phyloP scores from a whole-genome alignment of 2,113 vertebrate species.

The Apistogramma diplotaenia region DNA sequence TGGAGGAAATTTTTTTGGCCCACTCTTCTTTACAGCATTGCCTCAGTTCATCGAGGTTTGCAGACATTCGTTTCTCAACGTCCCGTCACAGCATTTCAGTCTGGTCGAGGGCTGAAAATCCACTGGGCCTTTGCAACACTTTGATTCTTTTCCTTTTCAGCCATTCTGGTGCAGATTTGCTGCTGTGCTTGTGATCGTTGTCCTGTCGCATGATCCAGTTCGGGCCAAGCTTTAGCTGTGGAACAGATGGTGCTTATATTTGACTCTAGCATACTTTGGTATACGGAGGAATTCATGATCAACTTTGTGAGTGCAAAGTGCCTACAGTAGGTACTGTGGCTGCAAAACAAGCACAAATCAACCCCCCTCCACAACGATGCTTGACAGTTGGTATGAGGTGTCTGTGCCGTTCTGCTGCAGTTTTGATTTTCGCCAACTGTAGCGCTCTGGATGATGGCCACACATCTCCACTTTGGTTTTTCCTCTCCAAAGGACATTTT shows the following conservation, averaged over 20 bases:
- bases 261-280: too few species aligned
- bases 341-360: too few species aligned
- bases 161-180: not conserved
- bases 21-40: not conserved
- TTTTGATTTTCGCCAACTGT: not conserved
- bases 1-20: not conserved
- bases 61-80: not conserved
- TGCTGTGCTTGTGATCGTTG: not conserved
- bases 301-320: too few species aligned
- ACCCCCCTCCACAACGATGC: too few species aligned
- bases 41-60: too few species aligned
- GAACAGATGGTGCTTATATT: too few species aligned
- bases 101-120: not conserved
- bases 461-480: not conserved
- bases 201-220: not conserved
- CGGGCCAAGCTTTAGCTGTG: too few species aligned
- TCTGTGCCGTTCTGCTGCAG: not conserved
- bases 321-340: too few species aligned
- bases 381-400: not conserved
- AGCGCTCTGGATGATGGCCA: not conserved
- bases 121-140: not conserved
- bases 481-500: not conserved
- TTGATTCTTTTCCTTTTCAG: not conserved
- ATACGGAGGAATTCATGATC: too few species aligned
- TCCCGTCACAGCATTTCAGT: not conserved